Conservation (phyloP, 2,888 invertebrate genomes). For the Steromphala cineraria region DNA sequence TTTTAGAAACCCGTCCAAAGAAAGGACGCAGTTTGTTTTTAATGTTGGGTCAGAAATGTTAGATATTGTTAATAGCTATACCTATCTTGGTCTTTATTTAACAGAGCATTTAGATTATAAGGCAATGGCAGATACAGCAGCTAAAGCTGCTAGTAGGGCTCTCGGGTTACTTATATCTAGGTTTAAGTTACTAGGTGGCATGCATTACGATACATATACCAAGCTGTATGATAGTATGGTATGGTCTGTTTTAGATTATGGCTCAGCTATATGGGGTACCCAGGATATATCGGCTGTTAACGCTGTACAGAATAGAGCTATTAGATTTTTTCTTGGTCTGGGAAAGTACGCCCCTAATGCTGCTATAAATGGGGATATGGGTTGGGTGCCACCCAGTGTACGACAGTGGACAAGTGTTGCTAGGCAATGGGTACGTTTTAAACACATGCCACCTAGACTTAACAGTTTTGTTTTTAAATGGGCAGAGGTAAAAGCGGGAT, state of each 20-base stretch:
- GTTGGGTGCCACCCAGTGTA: conserved; percentile 26
- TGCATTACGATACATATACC: background rate
- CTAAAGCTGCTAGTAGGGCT: background rate
- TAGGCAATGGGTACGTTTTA: background rate
- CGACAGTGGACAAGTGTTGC: conserved; percentile 16
- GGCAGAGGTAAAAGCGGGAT: background rate
- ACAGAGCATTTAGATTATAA: background rate
- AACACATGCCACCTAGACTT: background rate
- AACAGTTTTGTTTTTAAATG: conserved; percentile 19
- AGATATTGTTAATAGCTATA: background rate
- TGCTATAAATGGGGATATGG: conserved; percentile 32
- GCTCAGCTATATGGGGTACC: background rate
- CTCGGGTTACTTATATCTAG: too few species aligned
- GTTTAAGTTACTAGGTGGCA: background rate
- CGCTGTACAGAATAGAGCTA: background rate
- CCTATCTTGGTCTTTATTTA: background rate
- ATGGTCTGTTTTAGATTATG: background rate
- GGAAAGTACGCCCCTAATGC: conserved; percentile 26
- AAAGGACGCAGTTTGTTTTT: background rate
- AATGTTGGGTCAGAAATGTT: background rate
- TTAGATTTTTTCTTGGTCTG: background rate
- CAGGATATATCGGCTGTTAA: background rate
- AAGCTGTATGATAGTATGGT: background rate
- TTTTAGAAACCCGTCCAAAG: background rate
- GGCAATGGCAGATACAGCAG: background rate